These are phyloP conservation scores for Tretioscincus oriximinensis DNA, from an alignment of 2,113 vertebrate species.

Conservation along the genomic window DNA sequence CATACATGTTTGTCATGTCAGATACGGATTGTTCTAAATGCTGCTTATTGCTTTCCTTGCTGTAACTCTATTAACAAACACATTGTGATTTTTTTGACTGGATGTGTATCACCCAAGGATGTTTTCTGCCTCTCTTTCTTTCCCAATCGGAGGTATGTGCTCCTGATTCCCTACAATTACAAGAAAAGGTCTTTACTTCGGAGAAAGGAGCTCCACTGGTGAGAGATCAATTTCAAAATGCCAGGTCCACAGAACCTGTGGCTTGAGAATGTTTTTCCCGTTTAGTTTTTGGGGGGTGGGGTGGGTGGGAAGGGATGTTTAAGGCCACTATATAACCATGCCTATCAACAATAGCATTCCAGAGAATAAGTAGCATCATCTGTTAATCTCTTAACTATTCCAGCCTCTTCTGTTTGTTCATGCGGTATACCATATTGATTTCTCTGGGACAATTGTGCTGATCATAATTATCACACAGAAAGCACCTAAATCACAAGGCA, in stretches of 20 bases:
- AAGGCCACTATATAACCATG: constrained; percentile 22
- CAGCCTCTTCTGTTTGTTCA: constrained; percentile 61
- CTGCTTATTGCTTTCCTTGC: neutral
- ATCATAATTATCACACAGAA: constrained; percentile 54
- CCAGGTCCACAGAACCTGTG: neutral
- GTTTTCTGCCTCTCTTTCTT: neutral
- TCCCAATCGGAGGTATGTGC: neutral
- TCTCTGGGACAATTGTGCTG: constrained; percentile 62
- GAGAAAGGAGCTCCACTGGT: neutral
- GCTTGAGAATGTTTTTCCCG: neutral
- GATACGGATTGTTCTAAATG: neutral
- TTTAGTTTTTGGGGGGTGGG: neutral
- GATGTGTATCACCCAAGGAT: neutral
- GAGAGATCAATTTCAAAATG: neutral
- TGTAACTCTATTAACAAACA: neutral
- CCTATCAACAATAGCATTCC: constrained; percentile 20
- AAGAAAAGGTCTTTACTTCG: neutral
- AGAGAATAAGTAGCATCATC: constrained; percentile 50
- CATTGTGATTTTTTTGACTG: neutral
- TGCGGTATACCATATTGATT: constrained; percentile 63
- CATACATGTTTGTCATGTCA: neutral
- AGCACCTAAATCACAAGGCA: constrained; percentile 52
- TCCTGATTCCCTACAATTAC: neutral
- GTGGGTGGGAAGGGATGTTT: neutral
- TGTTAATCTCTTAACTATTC: constrained; percentile 52